Evolutionary conservation across 2,888 invertebrate genomes (phyloP), one percentile per base, ranked within the genome.

Genomic region (Trichopoda pennipes): DNA sequence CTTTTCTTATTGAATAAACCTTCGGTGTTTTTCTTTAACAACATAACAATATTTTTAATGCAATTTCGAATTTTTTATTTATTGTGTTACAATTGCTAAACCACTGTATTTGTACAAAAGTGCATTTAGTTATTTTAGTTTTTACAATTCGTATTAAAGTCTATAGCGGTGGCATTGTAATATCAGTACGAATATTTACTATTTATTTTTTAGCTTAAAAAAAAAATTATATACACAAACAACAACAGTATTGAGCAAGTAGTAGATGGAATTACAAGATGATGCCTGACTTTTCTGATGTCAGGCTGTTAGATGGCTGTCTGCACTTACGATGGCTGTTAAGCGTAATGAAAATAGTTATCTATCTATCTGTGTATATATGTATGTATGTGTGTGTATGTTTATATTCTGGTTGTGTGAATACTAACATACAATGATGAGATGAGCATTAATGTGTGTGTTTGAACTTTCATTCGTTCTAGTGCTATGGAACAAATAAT

Each of bases 261-360:
- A 42, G 58, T 28, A 66, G 55, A 64, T 53, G 60, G 68, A 73
- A 75, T 47, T 73, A 79, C 81, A 70, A 79, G 81, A 78, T 82
- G 81, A 82, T 79, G 81, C 60, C 78, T 82, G 81, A 82, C 79
- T 79, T 82, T 75, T 75, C 70, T 79, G 75, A 82, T 82, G 70
- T 79, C 79, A 72, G 82, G 79, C 82, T 82, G 82, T 82, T 82
- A 82, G 82, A 82, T 82, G 82, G 75, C 79, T 82, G 82, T 82
- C 82, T 82, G 82, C 75, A 82, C 82, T 82, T 82, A 61, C 70
- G 79, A 79, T 63, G 79, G 72, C 82, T 82, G 82, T 70, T 79
- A 79, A 84, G 72, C 75, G 70, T 73, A 79, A 78, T 81, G 74
- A 79, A 80, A 82, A 77, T 82, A 60, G 73, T 76, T 76, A 1